phyloP scores from a whole-genome alignment of 2,888 invertebrate species.

The Amblyjoppa fuscipennis region DNA sequence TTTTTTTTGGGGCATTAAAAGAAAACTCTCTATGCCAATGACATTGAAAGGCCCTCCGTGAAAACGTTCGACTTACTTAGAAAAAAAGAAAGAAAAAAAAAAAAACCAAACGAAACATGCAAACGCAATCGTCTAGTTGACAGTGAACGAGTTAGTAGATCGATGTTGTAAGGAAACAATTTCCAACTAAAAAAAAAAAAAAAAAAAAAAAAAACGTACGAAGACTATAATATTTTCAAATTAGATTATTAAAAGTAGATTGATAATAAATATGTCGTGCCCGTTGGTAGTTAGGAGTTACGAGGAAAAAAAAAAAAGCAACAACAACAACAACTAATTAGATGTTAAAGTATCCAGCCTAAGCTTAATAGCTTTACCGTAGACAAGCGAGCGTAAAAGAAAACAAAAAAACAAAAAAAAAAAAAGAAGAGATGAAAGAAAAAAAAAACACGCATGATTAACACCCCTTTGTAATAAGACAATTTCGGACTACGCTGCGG shows the following conservation, averaged over 20 bases:
- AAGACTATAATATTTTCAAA: constrained; percentile 81
- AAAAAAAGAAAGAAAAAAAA: constrained; percentile 12
- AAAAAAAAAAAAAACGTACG: constrained; percentile 73
- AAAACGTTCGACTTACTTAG: constrained; percentile 48
- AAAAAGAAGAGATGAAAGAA: constrained; percentile 11
- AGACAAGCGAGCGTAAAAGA: constrained; percentile 34
- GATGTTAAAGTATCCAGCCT: constrained; percentile 76
- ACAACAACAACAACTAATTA: constrained; percentile 71
- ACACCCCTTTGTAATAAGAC: constrained; percentile 33
- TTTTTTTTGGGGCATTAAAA: constrained; percentile 7
- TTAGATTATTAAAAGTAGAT: constrained; percentile 76
- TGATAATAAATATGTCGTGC: constrained; percentile 46
- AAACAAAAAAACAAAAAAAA: constrained; percentile 13
- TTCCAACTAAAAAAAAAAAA: constrained; percentile 66
- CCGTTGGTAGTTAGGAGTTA: constrained; percentile 52
- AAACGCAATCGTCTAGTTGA: constrained; percentile 49
- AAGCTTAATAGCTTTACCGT: constrained; percentile 74
- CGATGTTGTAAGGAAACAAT: constrained; percentile 70
- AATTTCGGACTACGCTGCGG: constrained; percentile 38
- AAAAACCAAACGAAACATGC: constrained; percentile 22
- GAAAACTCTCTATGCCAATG: background rate
- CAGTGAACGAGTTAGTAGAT: constrained; percentile 50
- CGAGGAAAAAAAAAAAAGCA: constrained; percentile 30
- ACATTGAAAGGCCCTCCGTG: constrained; percentile 3
- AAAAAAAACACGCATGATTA: constrained; percentile 34